phyloP scores from a whole-genome alignment of 2,113 vertebrate genomes.

The Zootoca vivipara region DNA sequence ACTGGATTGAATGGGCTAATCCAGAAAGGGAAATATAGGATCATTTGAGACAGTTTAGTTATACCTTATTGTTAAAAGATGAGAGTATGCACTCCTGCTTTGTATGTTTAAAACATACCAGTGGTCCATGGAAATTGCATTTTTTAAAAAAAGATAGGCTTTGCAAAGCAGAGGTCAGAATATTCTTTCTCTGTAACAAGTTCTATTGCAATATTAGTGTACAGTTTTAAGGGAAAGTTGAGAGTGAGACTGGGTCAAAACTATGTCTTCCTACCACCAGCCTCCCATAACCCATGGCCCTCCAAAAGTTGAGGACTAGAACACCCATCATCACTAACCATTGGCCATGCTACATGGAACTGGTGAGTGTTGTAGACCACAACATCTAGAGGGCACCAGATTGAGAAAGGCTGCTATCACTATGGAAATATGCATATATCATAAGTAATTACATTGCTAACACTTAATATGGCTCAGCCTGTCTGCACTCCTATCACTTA shows the following conservation, averaged over 20 bases:
- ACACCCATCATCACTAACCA: no score
- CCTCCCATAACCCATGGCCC: no score
- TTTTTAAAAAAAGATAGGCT: no score
- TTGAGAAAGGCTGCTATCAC: not conserved
- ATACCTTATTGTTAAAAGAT: not conserved
- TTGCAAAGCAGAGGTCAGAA: not conserved
- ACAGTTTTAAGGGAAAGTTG: not conserved
- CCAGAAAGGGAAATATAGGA: not conserved
- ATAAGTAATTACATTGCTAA: not conserved
- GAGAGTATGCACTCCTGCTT: not conserved
- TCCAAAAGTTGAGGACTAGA: no score
- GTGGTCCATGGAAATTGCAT: no score
- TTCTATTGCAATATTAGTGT: not conserved
- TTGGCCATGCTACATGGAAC: no score
- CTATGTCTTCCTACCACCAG: not conserved
- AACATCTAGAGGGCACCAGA: no score
- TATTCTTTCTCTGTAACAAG: not conserved
- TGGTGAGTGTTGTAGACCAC: no score
- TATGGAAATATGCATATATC: conserved; percentile 5
- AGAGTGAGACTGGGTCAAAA: not conserved
- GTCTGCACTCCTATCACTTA: conserved; percentile 1
- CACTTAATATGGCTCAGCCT: not conserved
- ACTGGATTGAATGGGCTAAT: not conserved
- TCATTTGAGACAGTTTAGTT: not conserved
- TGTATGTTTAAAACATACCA: not conserved